These are phyloP conservation scores for Pachyseris speciosa DNA, from an alignment of 64 coral and sea anemone species.

Conservation along the genomic window DNA sequence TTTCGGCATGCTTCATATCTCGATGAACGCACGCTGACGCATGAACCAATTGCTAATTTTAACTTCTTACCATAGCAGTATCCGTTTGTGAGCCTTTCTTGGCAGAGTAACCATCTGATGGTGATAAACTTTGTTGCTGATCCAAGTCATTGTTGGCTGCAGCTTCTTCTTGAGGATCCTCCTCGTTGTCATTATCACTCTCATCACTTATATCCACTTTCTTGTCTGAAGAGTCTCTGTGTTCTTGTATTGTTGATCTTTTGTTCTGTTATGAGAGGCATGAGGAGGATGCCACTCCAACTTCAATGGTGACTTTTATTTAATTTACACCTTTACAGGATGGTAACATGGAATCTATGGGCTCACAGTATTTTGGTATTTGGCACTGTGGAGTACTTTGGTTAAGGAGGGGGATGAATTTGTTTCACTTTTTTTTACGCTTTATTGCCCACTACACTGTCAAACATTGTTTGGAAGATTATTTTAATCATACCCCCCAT, in stretches of 20 bases:
- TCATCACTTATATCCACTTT: not conserved
- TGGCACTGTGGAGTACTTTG: too few relatives aligned
- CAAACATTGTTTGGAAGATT: too few relatives aligned
- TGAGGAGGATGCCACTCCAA: conserved; percentile 31
- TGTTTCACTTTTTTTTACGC: too few relatives aligned
- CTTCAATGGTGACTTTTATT: not conserved
- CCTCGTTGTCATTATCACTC: not conserved
- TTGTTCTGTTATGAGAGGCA: conserved; percentile 23
- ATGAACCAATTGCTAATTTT: too few relatives aligned
- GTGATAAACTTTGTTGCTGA: not conserved
- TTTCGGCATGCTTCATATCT: too few relatives aligned
- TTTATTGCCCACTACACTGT: too few relatives aligned
- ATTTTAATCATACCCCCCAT: too few relatives aligned
- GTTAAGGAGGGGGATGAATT: too few relatives aligned
- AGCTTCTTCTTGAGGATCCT: not conserved
- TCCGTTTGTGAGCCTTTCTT: not conserved
- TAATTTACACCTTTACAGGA: not conserved
- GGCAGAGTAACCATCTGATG: not conserved
- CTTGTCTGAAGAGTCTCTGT: not conserved
- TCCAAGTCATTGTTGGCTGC: not conserved
- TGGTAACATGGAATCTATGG: too few relatives aligned
- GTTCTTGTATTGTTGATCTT: not conserved
- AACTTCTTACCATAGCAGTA: not conserved
- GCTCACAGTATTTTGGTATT: too few relatives aligned
- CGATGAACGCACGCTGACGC: too few relatives aligned